These are phyloP conservation scores for Uromys caudimaculatus DNA, from an alignment of 2,797 vertebrate genomes.

Conservation along the genomic window DNA sequence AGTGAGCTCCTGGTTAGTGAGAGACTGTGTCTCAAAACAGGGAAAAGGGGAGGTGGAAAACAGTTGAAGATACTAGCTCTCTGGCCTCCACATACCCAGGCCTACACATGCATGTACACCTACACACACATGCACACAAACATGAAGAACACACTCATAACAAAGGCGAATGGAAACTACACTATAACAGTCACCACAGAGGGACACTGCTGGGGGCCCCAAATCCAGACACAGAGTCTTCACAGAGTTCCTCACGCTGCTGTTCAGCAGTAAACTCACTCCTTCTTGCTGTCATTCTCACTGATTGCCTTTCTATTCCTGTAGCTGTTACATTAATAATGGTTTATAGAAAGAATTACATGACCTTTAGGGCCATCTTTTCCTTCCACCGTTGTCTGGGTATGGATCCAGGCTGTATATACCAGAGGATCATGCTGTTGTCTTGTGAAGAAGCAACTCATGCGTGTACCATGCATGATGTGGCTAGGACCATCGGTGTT, in stretches of 20 bases:
- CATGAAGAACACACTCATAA: no score
- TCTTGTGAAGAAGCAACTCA: not conserved
- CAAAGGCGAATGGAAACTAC: not conserved
- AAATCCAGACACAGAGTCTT: not conserved
- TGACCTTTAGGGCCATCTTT: not conserved
- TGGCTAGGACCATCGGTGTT: not conserved
- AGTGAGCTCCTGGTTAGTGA: not conserved
- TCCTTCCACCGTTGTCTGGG: not conserved
- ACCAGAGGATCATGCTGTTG: not conserved
- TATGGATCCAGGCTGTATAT: not conserved
- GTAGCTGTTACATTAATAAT: not conserved
- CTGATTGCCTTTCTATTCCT: not conserved
- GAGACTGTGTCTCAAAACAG: not conserved
- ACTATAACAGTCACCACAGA: no score
- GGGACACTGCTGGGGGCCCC: not conserved
- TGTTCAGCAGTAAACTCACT: no score
- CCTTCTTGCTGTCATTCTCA: not conserved
- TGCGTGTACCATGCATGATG: not conserved
- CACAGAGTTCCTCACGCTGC: not conserved
- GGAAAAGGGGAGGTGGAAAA: not conserved
- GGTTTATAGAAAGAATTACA: not conserved
- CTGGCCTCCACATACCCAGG: not conserved
- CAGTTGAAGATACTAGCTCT: not conserved
- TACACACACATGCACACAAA: no score
- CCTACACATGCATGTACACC: not conserved